phyloP scores from a whole-genome alignment of 2,797 vertebrate species.

The Rhynchotus rufescens region DNA sequence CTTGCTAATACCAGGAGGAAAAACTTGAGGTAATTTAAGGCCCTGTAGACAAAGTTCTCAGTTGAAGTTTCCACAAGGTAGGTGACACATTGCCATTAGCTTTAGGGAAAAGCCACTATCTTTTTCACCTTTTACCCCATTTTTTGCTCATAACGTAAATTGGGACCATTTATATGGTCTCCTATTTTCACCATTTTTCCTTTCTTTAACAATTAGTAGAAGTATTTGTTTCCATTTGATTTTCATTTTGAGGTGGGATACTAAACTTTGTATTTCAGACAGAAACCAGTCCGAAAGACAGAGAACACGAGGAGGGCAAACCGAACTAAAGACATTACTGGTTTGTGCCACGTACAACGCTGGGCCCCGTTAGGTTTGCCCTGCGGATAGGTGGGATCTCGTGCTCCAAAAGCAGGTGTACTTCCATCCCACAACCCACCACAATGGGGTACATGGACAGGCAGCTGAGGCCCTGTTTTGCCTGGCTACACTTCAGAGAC shows the following conservation, averaged over 20 bases:
- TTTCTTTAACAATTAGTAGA: not conserved
- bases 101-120: not conserved
- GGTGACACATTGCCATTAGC: not conserved
- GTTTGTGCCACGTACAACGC: not conserved
- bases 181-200: not conserved
- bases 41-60: not conserved
- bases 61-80: not conserved
- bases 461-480: not conserved
- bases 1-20: not conserved
- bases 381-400: not conserved
- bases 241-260: not conserved
- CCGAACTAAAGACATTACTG: not conserved
- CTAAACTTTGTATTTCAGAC: not conserved
- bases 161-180: not conserved
- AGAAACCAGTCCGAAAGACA: not conserved
- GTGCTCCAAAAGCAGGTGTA: accelerated
- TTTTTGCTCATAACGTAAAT: not conserved
- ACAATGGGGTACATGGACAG: not conserved
- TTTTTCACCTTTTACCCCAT: not conserved
- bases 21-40: not conserved
- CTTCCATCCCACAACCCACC: not conserved
- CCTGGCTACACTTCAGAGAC: not conserved
- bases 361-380: not conserved
- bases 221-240: not conserved
- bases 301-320: not conserved